These are phyloP conservation scores for Acrocyrtus sp. DNA, from an alignment of 2,888 invertebrate genomes.

Conservation along the genomic window DNA sequence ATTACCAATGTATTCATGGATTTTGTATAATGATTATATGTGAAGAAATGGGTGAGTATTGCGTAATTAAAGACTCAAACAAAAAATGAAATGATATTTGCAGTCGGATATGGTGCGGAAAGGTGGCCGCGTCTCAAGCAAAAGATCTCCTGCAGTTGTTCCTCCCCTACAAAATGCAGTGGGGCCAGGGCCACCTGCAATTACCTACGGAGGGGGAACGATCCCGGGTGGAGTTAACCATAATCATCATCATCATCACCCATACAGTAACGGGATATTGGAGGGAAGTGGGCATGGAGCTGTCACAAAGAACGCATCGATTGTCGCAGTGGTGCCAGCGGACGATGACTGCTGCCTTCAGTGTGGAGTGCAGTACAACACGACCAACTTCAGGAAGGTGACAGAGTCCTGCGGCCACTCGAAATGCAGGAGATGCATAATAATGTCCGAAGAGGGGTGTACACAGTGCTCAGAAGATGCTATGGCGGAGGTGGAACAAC, in stretches of 20 bases:
- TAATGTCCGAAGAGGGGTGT: conserved; percentile 58
- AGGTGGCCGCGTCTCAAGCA: conserved; percentile 36
- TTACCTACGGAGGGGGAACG: conserved; percentile 14
- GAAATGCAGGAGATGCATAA: conserved; percentile 59
- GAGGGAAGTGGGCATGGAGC: conserved; percentile 15
- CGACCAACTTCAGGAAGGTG: conserved; percentile 47
- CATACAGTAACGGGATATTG: conserved; percentile 20
- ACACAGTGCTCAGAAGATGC: conserved; percentile 43
- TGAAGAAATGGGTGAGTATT: too few relatives aligned
- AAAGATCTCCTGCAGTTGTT: conserved; percentile 14
- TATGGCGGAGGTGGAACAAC: neutral
- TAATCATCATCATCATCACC: conserved; percentile 10
- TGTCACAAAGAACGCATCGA: conserved; percentile 6
- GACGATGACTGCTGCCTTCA: conserved; percentile 56
- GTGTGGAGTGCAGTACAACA: conserved; percentile 51
- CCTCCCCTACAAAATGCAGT: too few relatives aligned
- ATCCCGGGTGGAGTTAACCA: neutral
- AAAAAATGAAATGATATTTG: conserved; percentile 19
- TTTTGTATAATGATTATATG: too few relatives aligned
- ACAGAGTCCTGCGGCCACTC: conserved; percentile 60
- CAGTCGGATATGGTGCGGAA: conserved; percentile 60
- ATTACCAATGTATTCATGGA: too few relatives aligned
- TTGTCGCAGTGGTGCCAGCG: conserved; percentile 3
- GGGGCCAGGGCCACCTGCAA: conserved; percentile 12
- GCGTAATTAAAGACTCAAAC: too few relatives aligned